Evolutionary conservation across 2,888 invertebrate species (phyloP).

Genomic region (Drosophila lacicola): DNA sequence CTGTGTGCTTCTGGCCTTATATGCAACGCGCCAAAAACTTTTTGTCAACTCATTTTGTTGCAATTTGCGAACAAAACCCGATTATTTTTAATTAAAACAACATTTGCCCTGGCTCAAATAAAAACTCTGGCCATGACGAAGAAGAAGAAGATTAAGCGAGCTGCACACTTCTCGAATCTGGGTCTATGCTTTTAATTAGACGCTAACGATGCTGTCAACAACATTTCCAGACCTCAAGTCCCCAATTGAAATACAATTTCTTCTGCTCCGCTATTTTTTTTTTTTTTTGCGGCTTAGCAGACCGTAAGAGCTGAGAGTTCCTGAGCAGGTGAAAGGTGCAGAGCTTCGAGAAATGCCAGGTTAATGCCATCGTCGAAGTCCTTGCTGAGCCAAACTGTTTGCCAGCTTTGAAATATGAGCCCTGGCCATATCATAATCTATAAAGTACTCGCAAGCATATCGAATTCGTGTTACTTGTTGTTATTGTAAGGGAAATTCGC

Average conservation of each 20-base stretch:
- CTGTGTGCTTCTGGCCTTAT: slow-evolving; percentile 28
- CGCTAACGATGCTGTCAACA: slow-evolving; percentile 50
- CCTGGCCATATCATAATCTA: slow-evolving; percentile 38
- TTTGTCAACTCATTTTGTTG: slow-evolving; percentile 72
- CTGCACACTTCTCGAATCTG: slow-evolving; percentile 41
- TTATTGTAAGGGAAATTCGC: slow-evolving; percentile 4
- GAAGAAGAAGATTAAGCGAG: slow-evolving; percentile 4
- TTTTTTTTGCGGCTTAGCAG: slow-evolving; percentile 26
- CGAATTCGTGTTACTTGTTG: slow-evolving; percentile 10
- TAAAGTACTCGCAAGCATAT: slow-evolving; percentile 28
- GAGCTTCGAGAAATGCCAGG: slow-evolving; percentile 4
- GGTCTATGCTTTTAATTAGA: slow-evolving; percentile 59
- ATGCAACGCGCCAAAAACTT: slow-evolving; percentile 43
- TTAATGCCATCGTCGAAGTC: slow-evolving; percentile 5
- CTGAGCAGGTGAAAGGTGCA: slow-evolving; percentile 9
- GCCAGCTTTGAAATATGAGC: slow-evolving; percentile 28
- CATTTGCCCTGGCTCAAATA: slow-evolving; percentile 41
- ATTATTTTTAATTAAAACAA: slow-evolving; percentile 72
- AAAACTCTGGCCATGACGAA: slow-evolving; percentile 19
- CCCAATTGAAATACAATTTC: slow-evolving; percentile 38
- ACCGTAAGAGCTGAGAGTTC: slow-evolving; percentile 34
- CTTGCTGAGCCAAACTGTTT: slow-evolving; percentile 3
- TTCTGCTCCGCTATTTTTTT: not conserved
- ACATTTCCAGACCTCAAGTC: slow-evolving; percentile 25
- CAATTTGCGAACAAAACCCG: slow-evolving; percentile 69